Evolutionary conservation across 1,140 invertebrate species (phyloP).

Genomic region (roundworm (Caenorhabditis elegans)): WBcel235 BX284606.5:5606001-5606500

Average conservation of each 20-base stretch:
- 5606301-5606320: slow-evolving; percentile 6
- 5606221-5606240: background rate
- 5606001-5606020: slow-evolving; percentile 3
- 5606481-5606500: background rate
- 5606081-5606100: background rate
- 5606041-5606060: background rate
- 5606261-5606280: background rate
- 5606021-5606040: background rate
- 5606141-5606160: slow-evolving; percentile 5
- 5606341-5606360: background rate
- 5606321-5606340: background rate
- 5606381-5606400: slow-evolving; percentile 3
- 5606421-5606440: slow-evolving; percentile 8
- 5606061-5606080: background rate
- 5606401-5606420: slow-evolving; percentile 24
- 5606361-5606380: background rate
- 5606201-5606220: slow-evolving; percentile 19
- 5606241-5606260: background rate
- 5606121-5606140: slow-evolving; percentile 14
- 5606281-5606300: background rate
- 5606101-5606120: background rate
- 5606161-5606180: background rate
- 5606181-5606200: slow-evolving; percentile 3
- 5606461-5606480: slow-evolving; percentile 10
- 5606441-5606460: background rate